phyloP scores from a whole-genome alignment of 2,113 vertebrate species.

The Pitta sordida region DNA sequence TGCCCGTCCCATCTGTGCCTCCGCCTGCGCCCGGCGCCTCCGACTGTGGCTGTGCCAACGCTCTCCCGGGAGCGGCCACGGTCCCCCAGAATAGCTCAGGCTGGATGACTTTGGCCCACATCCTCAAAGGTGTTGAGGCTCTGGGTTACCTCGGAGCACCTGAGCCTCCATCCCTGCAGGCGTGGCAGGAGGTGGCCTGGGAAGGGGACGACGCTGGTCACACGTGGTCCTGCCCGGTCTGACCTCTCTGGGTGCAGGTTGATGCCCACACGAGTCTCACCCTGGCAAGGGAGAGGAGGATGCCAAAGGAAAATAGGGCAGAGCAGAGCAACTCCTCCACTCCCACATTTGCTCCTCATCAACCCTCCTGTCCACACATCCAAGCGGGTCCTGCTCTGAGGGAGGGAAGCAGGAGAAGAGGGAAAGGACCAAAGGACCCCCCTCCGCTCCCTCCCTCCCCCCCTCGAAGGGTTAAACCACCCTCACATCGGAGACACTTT shows the following conservation, averaged over 20 bases:
- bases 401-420: not conserved
- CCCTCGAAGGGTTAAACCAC: constrained; percentile 17
- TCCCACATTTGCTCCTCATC: not conserved
- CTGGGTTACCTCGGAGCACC: not conserved
- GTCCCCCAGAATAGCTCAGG: constrained; percentile 42
- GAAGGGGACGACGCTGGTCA: not conserved
- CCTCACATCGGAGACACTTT: constrained; percentile 1
- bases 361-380: accelerated
- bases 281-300: not conserved
- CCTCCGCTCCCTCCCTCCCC: not conserved
- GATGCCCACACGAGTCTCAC: accelerated
- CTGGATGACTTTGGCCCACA: constrained; percentile 62
- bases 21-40: not conserved
- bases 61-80: not conserved
- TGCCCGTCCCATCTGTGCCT: not conserved
- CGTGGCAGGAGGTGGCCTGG: not conserved
- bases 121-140: constrained; percentile 48
- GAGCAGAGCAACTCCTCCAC: not conserved
- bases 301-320: accelerated
- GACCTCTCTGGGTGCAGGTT: accelerated
- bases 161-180: accelerated
- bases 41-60: not conserved
- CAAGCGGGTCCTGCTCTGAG: not conserved
- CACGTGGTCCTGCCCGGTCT: accelerated
- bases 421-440: not conserved